Evolutionary conservation across 2,888 invertebrate genomes (phyloP).

Genomic region (Phyto melanocephala): DNA sequence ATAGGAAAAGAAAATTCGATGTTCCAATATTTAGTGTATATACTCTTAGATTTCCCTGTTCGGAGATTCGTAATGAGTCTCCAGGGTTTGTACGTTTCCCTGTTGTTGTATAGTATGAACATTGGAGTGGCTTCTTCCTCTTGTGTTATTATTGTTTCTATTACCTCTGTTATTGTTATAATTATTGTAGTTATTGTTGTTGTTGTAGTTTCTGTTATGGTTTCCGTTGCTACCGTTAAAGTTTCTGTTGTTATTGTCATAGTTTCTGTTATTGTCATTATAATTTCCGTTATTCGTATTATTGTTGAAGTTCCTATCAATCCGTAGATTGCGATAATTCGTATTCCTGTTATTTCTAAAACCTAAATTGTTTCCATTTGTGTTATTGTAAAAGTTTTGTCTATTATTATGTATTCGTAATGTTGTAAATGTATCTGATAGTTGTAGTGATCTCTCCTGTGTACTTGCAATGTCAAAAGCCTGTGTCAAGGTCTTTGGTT

Average conservation of each 20-base stretch:
- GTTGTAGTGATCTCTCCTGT: too few relatives aligned
- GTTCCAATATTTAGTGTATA: neutral
- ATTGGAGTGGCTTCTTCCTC: neutral
- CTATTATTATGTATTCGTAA: too few relatives aligned
- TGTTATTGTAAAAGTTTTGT: too few relatives aligned
- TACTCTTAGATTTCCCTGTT: neutral
- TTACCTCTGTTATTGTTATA: neutral
- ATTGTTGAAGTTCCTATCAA: neutral
- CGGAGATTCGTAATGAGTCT: neutral
- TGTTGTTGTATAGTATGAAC: neutral
- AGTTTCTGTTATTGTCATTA: too few relatives aligned
- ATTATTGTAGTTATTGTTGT: neutral
- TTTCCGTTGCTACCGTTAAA: neutral
- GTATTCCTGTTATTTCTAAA: too few relatives aligned
- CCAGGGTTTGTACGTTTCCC: slow-evolving; percentile 1
- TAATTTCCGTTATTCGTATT: too few relatives aligned
- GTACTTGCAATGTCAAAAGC: too few relatives aligned
- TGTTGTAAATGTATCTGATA: too few relatives aligned
- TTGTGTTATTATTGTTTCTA: neutral
- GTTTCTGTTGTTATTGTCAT: too few relatives aligned
- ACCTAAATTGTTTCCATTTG: too few relatives aligned
- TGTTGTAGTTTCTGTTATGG: neutral
- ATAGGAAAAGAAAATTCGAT: slow-evolving; percentile 6
- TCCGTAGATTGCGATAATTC: neutral
- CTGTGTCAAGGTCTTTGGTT: neutral